These are phyloP conservation scores for Bombylius major DNA, from an alignment of 2,888 invertebrate species.

Conservation along the genomic window DNA sequence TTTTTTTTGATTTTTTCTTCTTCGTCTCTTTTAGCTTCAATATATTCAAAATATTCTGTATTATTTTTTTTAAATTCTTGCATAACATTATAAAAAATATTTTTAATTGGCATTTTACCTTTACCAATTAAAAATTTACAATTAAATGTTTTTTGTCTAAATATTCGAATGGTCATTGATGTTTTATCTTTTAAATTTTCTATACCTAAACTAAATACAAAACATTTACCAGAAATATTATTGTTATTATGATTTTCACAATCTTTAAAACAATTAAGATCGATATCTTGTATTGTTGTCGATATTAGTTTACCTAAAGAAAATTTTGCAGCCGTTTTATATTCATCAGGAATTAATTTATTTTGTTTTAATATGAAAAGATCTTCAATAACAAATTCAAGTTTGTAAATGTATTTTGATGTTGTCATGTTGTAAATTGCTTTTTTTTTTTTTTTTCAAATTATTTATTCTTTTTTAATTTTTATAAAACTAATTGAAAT, in stretches of 20 bases:
- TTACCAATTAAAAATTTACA: conserved; percentile 32
- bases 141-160: conserved; percentile 30
- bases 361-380: conserved; percentile 29
- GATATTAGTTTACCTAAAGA: conserved; percentile 31
- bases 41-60: conserved; percentile 5
- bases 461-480: neutral
- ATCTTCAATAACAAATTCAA: conserved; percentile 34
- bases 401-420: conserved; percentile 31
- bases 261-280: conserved; percentile 20
- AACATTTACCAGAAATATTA: conserved; percentile 26
- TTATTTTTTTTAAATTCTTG: conserved; percentile 27
- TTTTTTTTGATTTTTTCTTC: neutral
- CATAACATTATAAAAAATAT: conserved; percentile 29
- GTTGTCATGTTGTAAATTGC: conserved; percentile 19
- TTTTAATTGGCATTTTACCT: conserved; percentile 26
- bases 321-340: conserved; percentile 31
- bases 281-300: conserved; percentile 29
- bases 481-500: neutral
- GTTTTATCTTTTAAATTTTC: conserved; percentile 26
- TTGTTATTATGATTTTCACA: neutral
- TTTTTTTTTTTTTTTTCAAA: neutral
- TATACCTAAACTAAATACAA: conserved; percentile 27
- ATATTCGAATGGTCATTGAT: conserved; percentile 26
- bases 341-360: conserved; percentile 33
- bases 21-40: neutral